phyloP scores from a whole-genome alignment of 2,113 vertebrate genomes.

The Myiozetetes cayanensis region DNA sequence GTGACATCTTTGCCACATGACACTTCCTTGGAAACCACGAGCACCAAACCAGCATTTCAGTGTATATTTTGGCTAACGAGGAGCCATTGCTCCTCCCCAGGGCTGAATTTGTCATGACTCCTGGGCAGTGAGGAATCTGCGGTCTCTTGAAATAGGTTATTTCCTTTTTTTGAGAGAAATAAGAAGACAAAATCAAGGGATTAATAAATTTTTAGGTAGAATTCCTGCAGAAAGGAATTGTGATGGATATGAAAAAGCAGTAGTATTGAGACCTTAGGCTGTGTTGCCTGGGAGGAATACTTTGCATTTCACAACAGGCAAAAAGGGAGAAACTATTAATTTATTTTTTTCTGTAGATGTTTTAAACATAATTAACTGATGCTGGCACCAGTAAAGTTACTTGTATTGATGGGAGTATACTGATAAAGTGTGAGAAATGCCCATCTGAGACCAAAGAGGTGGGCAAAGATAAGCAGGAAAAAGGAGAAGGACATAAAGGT shows the following conservation, averaged over 20 bases:
- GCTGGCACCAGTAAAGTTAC: background rate
- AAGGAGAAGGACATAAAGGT: background rate
- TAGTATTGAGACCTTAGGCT: background rate
- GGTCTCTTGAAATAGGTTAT: conserved; percentile 30
- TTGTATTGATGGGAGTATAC: background rate
- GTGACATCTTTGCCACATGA: conserved; percentile 49
- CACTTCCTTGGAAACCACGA: conserved; percentile 40
- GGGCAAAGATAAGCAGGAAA: background rate
- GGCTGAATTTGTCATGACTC: conserved; percentile 44
- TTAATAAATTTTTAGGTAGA: conserved; percentile 13
- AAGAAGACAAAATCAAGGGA: background rate
- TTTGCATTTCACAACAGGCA: background rate
- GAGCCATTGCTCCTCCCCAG: conserved; percentile 36
- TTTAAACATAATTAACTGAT: background rate
- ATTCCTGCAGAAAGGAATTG: background rate
- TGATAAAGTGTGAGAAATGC: background rate
- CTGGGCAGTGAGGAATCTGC: background rate
- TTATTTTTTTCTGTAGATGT: background rate
- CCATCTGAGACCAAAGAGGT: background rate
- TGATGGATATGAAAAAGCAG: background rate
- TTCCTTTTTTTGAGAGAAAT: conserved; percentile 30
- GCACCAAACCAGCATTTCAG: conserved; percentile 39
- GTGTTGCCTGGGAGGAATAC: background rate
- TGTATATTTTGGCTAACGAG: background rate
- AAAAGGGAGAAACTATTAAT: background rate